Percentiles rank a stretch among this genome's conserved stretches.
Conservation (phyloP, 2,113 vertebrate genomes). For the Cichladusa arquata region DNA sequence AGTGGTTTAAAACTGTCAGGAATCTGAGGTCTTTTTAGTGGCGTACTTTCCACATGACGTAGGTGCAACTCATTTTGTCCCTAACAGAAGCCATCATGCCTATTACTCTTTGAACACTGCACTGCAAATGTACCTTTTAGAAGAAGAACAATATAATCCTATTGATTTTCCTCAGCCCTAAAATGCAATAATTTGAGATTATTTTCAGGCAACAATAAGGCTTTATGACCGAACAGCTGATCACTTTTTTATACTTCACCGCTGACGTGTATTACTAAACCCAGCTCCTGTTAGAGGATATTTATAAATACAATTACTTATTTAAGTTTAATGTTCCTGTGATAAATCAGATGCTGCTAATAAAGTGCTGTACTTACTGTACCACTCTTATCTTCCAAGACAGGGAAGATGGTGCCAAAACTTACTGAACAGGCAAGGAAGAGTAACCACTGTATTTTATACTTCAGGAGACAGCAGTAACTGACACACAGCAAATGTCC, state of each 20-base stretch:
- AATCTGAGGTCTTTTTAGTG: conserved; percentile 20
- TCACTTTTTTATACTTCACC: neutral
- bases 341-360: conserved; percentile 30
- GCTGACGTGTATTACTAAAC: neutral
- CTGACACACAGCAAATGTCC: conserved; percentile 8
- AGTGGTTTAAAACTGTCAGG: conserved; percentile 29
- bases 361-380: conserved; percentile 14
- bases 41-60: neutral
- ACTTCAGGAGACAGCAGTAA: conserved; percentile 5
- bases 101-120: neutral
- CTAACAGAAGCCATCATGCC: neutral
- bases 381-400: neutral
- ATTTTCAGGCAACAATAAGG: conserved; percentile 32
- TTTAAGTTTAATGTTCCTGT: conserved; percentile 18
- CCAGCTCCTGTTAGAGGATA: neutral
- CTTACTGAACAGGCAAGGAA: conserved; percentile 2
- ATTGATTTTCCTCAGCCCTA: conserved; percentile 43
- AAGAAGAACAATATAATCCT: conserved; percentile 13
- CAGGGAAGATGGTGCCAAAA: conserved; percentile 31
- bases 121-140: conserved; percentile 27
- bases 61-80: neutral
- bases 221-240: conserved; percentile 14
- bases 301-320: conserved; percentile 48
- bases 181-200: conserved; percentile 45
- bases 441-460: conserved; percentile 7